phyloP scores from a whole-genome alignment of 2,888 invertebrate species.

The Scelioninae gen. 1 region DNA sequence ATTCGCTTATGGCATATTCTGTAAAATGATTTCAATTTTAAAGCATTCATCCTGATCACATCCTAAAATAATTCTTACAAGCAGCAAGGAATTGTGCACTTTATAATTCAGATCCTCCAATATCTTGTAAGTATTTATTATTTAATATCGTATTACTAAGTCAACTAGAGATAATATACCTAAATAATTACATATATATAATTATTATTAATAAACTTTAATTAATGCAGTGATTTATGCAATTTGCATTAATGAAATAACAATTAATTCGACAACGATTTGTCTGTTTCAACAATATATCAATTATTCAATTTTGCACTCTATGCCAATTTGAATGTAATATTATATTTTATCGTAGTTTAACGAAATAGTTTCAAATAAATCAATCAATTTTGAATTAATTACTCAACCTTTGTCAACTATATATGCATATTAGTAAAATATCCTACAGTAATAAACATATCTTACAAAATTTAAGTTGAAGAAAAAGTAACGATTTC shows the following conservation, averaged over 20 bases:
- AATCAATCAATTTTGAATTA: too few species aligned
- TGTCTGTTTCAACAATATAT: constrained; percentile 3
- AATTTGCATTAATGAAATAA: constrained; percentile 29
- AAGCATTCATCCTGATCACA: not conserved
- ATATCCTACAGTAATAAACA: too few species aligned
- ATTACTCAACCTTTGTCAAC: too few species aligned
- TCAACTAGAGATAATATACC: not conserved
- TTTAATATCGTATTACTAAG: not conserved
- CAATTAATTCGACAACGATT: constrained; percentile 10
- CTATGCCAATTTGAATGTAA: not conserved
- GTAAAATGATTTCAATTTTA: not conserved
- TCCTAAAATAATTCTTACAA: constrained; percentile 3
- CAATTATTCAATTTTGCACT: constrained; percentile 7
- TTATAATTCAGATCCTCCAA: constrained; percentile 3
- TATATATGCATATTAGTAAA: too few species aligned
- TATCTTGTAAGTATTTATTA: constrained; percentile 21
- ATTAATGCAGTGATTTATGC: constrained; percentile 38
- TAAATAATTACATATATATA: not conserved
- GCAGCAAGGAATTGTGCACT: not conserved
- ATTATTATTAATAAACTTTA: constrained; percentile 24
- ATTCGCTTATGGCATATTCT: not conserved
- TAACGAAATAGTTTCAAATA: too few species aligned
- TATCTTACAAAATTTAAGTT: too few species aligned
- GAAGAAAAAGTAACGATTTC: too few species aligned
- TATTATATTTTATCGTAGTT: too few species aligned